Conservation (phyloP, 2,888 invertebrate species). For the Ashinkailepas kermadecensis region DNA sequence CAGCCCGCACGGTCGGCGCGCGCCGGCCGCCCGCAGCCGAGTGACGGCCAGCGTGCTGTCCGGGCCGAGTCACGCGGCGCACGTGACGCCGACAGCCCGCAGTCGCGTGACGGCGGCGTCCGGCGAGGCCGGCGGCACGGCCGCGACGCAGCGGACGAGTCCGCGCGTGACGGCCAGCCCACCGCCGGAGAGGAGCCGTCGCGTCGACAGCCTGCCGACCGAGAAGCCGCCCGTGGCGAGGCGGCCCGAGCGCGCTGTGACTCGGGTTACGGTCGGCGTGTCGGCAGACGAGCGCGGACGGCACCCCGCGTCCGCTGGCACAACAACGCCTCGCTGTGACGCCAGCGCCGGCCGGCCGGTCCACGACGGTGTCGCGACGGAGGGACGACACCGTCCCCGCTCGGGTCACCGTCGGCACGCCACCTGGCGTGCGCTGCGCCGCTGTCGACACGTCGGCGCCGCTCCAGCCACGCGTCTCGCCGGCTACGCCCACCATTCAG, state of each 20-base stretch:
- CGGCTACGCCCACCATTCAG: background rate
- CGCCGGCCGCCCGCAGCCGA: too few relatives aligned
- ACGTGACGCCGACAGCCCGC: background rate
- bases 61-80: background rate
- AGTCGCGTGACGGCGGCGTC: background rate
- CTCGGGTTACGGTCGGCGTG: background rate
- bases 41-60: background rate
- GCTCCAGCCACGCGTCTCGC: background rate
- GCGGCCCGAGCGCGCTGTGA: background rate
- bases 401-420: background rate
- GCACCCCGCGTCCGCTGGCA: background rate
- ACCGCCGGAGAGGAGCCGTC: background rate
- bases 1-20: too few relatives aligned
- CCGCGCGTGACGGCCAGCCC: background rate
- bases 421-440: background rate
- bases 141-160: background rate
- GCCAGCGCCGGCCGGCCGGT: background rate
- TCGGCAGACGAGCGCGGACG: too few relatives aligned
- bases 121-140: background rate
- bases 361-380: background rate
- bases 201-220: background rate
- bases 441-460: background rate
- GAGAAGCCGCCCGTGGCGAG: background rate
- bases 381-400: too few relatives aligned
- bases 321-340: background rate